A percentile compares a stretch with the other conserved stretches of the same genome.
phyloP scores from a whole-genome alignment of 1,140 invertebrate genomes.

The Papilio helenus region DNA sequence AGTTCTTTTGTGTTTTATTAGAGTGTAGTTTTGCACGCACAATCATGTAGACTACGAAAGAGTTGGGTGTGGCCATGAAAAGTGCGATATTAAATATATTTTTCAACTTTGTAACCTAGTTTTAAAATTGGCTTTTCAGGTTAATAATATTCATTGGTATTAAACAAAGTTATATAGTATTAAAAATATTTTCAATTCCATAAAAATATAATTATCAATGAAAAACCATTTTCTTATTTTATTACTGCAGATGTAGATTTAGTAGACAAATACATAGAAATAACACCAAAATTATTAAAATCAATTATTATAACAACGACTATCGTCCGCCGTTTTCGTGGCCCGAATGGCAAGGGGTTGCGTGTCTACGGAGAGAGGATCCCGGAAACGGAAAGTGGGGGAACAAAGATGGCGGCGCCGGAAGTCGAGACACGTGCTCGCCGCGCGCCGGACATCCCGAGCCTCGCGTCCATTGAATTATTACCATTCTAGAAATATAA shows the following conservation, averaged over 20 bases:
- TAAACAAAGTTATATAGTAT: too few relatives aligned
- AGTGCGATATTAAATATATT: background rate
- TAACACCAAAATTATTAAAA: too few relatives aligned
- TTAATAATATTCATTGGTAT: too few relatives aligned
- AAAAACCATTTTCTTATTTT: too few relatives aligned
- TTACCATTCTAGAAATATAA: slow-evolving; percentile 61
- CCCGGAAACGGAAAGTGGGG: slow-evolving; percentile 62
- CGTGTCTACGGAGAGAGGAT: slow-evolving; percentile 54
- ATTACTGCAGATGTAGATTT: too few relatives aligned
- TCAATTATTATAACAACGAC: background rate
- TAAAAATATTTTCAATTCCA: too few relatives aligned
- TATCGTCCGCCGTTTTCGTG: slow-evolving; percentile 45
- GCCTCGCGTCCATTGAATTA: slow-evolving; percentile 73
- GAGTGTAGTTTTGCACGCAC: slow-evolving; percentile 50
- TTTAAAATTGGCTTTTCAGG: too few relatives aligned
- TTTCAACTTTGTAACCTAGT: too few relatives aligned
- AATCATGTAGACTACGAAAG: slow-evolving; percentile 46
- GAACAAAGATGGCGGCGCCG: slow-evolving; percentile 76
- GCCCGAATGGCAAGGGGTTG: slow-evolving; percentile 67
- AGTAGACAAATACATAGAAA: too few relatives aligned
- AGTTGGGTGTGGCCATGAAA: slow-evolving; percentile 54
- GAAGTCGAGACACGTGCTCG: slow-evolving; percentile 77
- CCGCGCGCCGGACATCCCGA: slow-evolving; percentile 70
- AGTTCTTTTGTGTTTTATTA: slow-evolving; percentile 49
- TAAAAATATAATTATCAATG: too few relatives aligned